These are phyloP conservation scores for Aphelenchoides avenae DNA, from an alignment of 1,140 invertebrate genomes.

Conservation along the genomic window DNA sequence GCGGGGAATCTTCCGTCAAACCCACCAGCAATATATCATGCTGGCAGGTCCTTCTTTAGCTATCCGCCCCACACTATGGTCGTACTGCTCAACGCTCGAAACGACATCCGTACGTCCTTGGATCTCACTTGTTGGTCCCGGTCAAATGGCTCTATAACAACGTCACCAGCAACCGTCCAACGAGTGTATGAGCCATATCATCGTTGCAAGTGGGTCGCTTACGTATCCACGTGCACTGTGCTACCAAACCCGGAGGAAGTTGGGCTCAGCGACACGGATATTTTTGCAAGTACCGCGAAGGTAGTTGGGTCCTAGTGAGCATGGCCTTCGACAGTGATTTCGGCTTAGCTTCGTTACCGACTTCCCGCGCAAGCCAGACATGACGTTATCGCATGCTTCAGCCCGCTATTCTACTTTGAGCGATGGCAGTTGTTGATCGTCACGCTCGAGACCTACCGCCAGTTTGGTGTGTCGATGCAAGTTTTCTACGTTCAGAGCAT, in stretches of 20 bases:
- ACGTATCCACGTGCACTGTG: neutral
- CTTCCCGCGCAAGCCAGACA: conserved; percentile 13
- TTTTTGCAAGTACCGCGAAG: conserved; percentile 5
- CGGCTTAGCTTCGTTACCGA: conserved; percentile 9
- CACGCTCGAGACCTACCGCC: conserved; percentile 48
- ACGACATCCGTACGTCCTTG: conserved; percentile 18
- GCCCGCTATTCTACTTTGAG: conserved; percentile 48
- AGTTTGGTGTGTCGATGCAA: conserved; percentile 48
- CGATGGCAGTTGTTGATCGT: conserved; percentile 46
- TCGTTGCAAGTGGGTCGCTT: too few relatives aligned
- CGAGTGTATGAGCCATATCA: too few relatives aligned
- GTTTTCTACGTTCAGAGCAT: conserved; percentile 53
- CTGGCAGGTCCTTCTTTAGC: too few relatives aligned
- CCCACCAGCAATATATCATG: too few relatives aligned
- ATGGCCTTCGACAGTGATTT: conserved; percentile 15
- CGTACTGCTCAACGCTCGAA: conserved; percentile 39
- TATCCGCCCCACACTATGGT: conserved; percentile 47
- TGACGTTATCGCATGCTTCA: conserved; percentile 44
- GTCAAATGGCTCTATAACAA: conserved; percentile 18
- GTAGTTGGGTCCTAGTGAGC: neutral
- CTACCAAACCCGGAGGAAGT: conserved; percentile 10
- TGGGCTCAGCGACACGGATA: conserved; percentile 6
- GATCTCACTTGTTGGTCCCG: neutral
- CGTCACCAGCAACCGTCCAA: conserved; percentile 7
- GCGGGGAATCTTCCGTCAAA: too few relatives aligned